Evolutionary conservation across 1,140 invertebrate species (phyloP), one percentile per base, ranked within the genome.

Genomic region (Trichomalopsis sarcophagae): DNA sequence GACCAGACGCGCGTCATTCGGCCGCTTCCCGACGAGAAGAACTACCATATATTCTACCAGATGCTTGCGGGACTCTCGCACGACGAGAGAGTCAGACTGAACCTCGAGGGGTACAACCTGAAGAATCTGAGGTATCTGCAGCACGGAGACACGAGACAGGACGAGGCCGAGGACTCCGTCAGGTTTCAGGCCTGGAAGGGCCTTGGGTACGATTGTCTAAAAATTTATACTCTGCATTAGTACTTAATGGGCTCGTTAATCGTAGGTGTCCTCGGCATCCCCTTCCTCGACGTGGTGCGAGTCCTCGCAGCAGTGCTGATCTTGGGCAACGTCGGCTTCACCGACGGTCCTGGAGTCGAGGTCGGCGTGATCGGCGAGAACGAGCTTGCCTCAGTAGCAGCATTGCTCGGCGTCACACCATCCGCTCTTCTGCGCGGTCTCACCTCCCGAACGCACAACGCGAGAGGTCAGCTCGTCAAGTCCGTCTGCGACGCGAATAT

Each of bases 1-100:
- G 98, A 99, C 90, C 97, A 99, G 93, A 98, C 97, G 44, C 95
- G 98, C 80, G 97, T 99, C 21, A 98, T 98, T 84, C 94, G 95
- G 44, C 97, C 97, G 7, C 93, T 97, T 86, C 94, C 96, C 11
- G 96, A 97, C 89, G 98, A 99, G 93, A 98, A 98, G 89, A 99
- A 99, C 93, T 99, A 98, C 91, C 98, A 99, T 90, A 98, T 99
- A 90, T 99, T 99, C 94, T 99, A 99, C 93, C 98, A 99, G 93
- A 97, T 99, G 96, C 93, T 99, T 36, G 97, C 97, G 21, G 98
- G 98, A 5, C 94, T 99, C 1, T 96, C 96, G 17, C 92, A 95
- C 74, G 98, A 99, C 87, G 98, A 99, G 93, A 95, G 97, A 94
- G 95, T 95, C 0, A 97, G 97, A 93, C 93, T 98, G 2, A 96